A percentile compares a stretch with the other conserved stretches of the same genome.
phyloP scores from a whole-genome alignment of 2,113 vertebrate genomes.

The Conger conger region DNA sequence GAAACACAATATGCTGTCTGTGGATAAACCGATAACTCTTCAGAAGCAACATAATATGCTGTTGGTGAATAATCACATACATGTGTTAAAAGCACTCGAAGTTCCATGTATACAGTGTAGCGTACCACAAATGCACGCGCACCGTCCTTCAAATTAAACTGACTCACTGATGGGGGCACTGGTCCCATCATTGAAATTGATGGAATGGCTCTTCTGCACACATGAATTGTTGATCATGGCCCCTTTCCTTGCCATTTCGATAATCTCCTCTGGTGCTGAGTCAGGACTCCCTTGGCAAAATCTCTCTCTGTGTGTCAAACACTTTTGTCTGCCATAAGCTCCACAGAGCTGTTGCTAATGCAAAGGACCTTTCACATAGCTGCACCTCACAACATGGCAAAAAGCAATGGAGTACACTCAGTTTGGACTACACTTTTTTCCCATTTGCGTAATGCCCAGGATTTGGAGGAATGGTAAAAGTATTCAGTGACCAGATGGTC shows the following conservation, averaged over 20 bases:
- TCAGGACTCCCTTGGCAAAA: not conserved
- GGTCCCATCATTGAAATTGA: not conserved
- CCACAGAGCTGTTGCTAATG: not conserved
- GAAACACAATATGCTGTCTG: too few species aligned
- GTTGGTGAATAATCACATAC: not conserved
- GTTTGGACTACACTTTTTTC: not conserved
- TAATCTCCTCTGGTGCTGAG: not conserved
- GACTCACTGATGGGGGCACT: not conserved
- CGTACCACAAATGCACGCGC: not conserved
- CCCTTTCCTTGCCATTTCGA: not conserved
- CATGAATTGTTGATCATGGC: not conserved
- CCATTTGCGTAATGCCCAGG: not conserved
- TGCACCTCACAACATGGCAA: not conserved
- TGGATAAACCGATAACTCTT: not conserved
- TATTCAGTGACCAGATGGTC: not conserved
- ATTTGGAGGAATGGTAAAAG: not conserved
- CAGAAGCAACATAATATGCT: not conserved
- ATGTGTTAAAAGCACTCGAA: too few species aligned
- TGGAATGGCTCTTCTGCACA: not conserved
- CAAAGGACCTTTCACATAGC: not conserved
- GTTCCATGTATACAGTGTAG: not conserved
- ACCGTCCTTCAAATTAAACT: not conserved
- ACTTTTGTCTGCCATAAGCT: not conserved
- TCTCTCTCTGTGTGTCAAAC: not conserved
- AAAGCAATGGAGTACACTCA: not conserved